Evolutionary conservation across 1,140 invertebrate genomes (phyloP).

Genomic region (Tribolium castaneum): DNA sequence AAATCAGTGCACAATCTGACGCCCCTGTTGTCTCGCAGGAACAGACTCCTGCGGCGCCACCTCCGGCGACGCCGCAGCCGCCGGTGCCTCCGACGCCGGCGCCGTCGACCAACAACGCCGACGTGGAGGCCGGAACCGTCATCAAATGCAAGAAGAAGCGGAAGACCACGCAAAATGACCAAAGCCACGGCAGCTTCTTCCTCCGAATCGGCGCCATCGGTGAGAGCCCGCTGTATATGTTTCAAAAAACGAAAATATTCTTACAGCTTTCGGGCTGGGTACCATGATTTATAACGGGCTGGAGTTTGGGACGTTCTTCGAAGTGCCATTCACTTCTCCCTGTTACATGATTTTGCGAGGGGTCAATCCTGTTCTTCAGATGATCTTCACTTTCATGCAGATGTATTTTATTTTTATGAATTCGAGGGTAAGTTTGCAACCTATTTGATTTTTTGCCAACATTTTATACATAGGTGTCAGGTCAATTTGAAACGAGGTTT

Average conservation of each 20-base stretch:
- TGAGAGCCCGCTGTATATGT: too few relatives aligned
- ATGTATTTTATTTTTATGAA: conserved; percentile 99
- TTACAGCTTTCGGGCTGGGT: conserved; percentile 92
- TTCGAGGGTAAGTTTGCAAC: conserved; percentile 83
- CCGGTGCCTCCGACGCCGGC: conserved; percentile 51
- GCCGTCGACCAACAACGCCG: conserved; percentile 62
- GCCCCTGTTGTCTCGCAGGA: conserved; percentile 59
- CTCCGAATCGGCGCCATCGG: conserved; percentile 95
- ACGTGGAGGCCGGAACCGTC: conserved; percentile 76
- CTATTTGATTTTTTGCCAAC: neutral
- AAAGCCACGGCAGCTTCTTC: conserved; percentile 96
- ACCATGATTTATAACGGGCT: conserved; percentile 98
- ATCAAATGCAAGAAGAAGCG: conserved; percentile 78
- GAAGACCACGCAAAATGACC: conserved; percentile 93
- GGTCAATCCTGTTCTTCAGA: conserved; percentile 92
- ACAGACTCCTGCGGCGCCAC: conserved; percentile 46
- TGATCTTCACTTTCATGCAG: conserved; percentile 98
- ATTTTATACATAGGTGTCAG: neutral
- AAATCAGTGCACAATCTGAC: conserved; percentile 57
- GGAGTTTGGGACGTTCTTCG: conserved; percentile 94
- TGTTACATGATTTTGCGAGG: conserved; percentile 90
- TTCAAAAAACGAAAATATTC: neutral
- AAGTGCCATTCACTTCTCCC: conserved; percentile 87
- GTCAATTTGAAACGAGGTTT: neutral
- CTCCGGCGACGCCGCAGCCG: conserved; percentile 40